These are phyloP conservation scores for Drosophila mettleri DNA, from an alignment of 2,888 invertebrate species.

Conservation along the genomic window DNA sequence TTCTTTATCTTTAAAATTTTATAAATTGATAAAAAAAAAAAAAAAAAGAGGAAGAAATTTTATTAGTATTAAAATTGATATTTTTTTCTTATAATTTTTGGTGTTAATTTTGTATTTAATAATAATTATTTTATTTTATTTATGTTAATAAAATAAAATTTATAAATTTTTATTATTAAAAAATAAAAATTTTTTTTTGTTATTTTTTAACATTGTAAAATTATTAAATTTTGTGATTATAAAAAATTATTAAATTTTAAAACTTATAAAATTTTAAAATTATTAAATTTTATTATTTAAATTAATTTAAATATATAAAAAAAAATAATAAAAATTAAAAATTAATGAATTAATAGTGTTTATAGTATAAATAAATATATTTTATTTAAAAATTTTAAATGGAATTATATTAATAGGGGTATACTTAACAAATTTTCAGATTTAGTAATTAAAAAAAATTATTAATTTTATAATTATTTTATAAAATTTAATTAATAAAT, in stretches of 20 bases:
- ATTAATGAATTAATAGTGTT: neutral
- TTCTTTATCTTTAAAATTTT: too few species aligned
- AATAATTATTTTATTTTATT: too few species aligned
- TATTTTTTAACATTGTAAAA: too few species aligned
- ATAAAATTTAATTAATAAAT: constrained; percentile 67
- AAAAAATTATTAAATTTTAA: constrained; percentile 1
- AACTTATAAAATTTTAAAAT: neutral
- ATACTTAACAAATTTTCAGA: constrained; percentile 4
- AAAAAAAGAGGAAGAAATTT: too few species aligned
- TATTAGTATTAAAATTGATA: too few species aligned
- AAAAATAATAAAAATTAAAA: neutral
- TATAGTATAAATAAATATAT: neutral
- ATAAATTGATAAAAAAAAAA: too few species aligned
- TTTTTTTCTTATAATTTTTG: too few species aligned
- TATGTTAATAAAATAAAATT: constrained; percentile 22
- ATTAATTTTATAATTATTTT: constrained; percentile 3
- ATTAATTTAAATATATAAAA: constrained; percentile 1
- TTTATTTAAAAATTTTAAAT: constrained; percentile 1
- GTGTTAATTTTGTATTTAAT: too few species aligned
- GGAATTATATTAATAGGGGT: constrained; percentile 5
- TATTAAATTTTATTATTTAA: constrained; percentile 4
- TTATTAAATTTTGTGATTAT: neutral
- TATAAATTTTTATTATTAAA: neutral
- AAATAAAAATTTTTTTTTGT: neutral
- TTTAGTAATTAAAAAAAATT: constrained; percentile 34